Base-by-base conservation (phyloP, 1,140 invertebrate species). In the Tigriopus japonicus region DNA sequence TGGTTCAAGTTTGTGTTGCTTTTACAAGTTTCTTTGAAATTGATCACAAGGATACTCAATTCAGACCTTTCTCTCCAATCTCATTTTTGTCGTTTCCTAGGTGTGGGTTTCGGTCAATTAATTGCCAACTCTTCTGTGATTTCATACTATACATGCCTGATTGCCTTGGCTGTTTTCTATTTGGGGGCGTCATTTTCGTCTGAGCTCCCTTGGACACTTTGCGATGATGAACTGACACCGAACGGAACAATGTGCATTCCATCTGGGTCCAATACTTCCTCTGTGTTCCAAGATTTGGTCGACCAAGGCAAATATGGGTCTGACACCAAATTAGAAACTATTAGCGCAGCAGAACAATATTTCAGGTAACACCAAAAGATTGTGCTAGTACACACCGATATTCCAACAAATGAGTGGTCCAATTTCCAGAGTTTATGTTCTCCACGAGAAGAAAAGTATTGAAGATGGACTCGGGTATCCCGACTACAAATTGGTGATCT, bases 401-500 rank as follows among this genome's bases (percentile, higher is more conserved):
- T n/a, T n/a, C n/a, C n/a, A n/a, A n/a, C n/a, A n/a, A n/a, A n/a
- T n/a, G n/a, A n/a, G n/a, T 35, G 28, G 28, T 35, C 28, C 28
- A 35, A 35, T 35, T 35, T 35, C 28, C 28, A 85, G 83, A 49
- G 76, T 75, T 65, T 76, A 77, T 56, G 82, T 86, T 21, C 71
- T 88, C 42, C 75, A 78, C 49, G 79, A 86, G 64, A 77, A 74
- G 21, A 71, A 77, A 9, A 76, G 78, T 55, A 84, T 88, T 54
- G 72, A 79, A 49, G 75, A 84, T 66, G 83, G 84, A 19, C 79
- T 86, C 59, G 86, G 86, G 13, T 58, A 69, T 1, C 83, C 84
- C 0, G 75, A 85, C 62, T 86, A 82, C 83, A 79, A 82, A 68
- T 71, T 91, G 21, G 78, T 80, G 0, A 67, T 88, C 0, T 85